Evolutionary conservation across 2,113 vertebrate genomes (phyloP), one percentile per base, ranked within the genome.

Genomic region (Carollia perspicillata): DNA sequence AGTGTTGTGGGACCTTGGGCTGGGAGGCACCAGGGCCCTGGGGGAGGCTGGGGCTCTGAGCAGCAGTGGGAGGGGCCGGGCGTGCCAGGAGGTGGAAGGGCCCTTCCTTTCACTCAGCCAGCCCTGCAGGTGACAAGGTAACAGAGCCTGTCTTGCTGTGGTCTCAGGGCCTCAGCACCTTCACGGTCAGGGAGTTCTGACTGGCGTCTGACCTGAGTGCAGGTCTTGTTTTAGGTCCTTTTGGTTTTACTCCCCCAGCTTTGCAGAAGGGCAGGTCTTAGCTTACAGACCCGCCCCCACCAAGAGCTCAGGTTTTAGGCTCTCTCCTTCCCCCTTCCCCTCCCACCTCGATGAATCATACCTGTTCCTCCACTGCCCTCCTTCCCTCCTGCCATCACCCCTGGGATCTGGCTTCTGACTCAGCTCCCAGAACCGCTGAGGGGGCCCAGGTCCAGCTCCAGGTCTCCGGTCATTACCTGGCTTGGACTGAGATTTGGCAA

Each of bases 341-440:
- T 75, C 47, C 65, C 18, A 7, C 58, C 9, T 1, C 14, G 23
- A 74, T 93, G 95, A 96, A 93, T 97, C 95, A 90, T 89, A 55
- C 74, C 51, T 9, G 1, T 51, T 55, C 68, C 51, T 94, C 63
- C 18, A 5, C n/a, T 17, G 30, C 26, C 26, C 0, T 78, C 85
- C 55, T 80, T 96, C 91, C 2, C 6, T 49, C 83, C 94, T 97
- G 94, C 96, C 68, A 58, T 95, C 95, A 71, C 93, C 89, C 83
- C 78, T 78, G 86, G 81, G 95, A 95, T 95, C 94, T 94, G 95
- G 84, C 90, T 78, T 90, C 94, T 96, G 94, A 97, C 94, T 96
- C 97, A 97, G 94, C 90, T 95, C 78, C 84, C 78, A 3, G 68
- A 74, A 87, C 63, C 60, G 49, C 63, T 89, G 58, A 23, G 55